Base-by-base conservation (phyloP, 1,140 invertebrate species). In the Euglossa dilemma region DNA sequence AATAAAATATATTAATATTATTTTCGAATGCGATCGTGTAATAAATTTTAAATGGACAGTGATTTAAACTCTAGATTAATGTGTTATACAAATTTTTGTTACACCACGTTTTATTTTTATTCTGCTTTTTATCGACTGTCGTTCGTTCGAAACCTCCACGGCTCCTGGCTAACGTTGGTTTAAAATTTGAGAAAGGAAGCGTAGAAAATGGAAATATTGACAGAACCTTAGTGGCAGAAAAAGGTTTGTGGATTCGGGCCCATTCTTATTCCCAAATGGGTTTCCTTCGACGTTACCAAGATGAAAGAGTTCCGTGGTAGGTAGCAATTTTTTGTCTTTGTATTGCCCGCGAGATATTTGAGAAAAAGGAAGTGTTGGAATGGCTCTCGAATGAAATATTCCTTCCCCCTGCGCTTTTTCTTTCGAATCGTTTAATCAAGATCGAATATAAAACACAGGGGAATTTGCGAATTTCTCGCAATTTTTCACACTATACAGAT, bases 201-300 rank as follows among this genome's bases (percentile, higher is more conserved):
- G 20, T 63, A 50, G 45, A 69, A 69, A 50, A 47, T n/a, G 23
- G n/a, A 50, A 70, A 70, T 50, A 70, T 52, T 70, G 47, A 43
- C 67, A 52, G 18, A 18, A 6, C 25, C 25, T 52, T 43, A 20
- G 45, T 50, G 25, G 47, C n/a, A 52, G 25, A 70, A 52, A 28
- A 50, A 70, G 67, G 25, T 64, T 64, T 64, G 18, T 70, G 47
- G 43, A 69, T 25, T 45, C 12, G 14, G 14, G 45, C 5, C 2
- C 47, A 28, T 71, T 54, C 69, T 71, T 43, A 43, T 28, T 28
- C 18, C 47, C 47, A 71, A 71, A 52, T 50, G 47, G 69, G 12
- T 52, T 54, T 28, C 25, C 11, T 71, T 20, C 47, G 9, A 54
- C 9, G 16, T 28, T 54, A 20, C 16, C 25, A 28, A 23, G 25